Percentiles rank a stretch among this genome's conserved stretches.
These are phyloP conservation scores for Stegastes partitus DNA, from an alignment of 2,113 vertebrate genomes.

Conservation along the genomic window DNA sequence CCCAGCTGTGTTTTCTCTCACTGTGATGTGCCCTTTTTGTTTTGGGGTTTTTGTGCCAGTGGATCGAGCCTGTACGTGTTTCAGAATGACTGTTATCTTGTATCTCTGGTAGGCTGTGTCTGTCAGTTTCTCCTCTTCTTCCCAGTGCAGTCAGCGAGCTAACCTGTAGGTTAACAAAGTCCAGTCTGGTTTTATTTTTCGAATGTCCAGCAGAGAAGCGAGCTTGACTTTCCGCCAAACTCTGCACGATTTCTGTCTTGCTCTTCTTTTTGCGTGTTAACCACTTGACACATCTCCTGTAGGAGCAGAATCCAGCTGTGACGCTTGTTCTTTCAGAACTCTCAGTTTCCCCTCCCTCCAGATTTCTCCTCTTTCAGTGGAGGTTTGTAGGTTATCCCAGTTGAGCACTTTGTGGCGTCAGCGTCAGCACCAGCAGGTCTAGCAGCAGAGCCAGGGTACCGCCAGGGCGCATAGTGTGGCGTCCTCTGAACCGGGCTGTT, in stretches of 20 bases:
- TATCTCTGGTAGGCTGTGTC: background rate
- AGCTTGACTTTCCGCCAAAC: slow-evolving; percentile 43
- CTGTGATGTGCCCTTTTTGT: slow-evolving; percentile 33
- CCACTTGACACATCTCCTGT: slow-evolving; percentile 39
- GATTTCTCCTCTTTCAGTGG: slow-evolving; percentile 28
- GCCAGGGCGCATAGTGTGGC: slow-evolving; percentile 84
- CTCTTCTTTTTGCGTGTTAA: slow-evolving; percentile 28
- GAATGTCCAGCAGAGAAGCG: slow-evolving; percentile 16
- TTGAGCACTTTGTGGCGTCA: slow-evolving; percentile 83
- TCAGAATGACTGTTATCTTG: background rate
- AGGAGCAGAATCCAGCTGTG: slow-evolving; percentile 40
- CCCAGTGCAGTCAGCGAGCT: slow-evolving; percentile 1
- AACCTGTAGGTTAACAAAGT: slow-evolving; percentile 29
- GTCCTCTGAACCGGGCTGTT: slow-evolving; percentile 62
- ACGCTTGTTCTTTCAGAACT: slow-evolving; percentile 17
- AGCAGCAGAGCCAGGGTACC: slow-evolving; percentile 61
- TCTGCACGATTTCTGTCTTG: slow-evolving; percentile 20
- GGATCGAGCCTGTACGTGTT: slow-evolving; percentile 40
- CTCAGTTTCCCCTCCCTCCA: slow-evolving; percentile 18
- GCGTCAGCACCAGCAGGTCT: slow-evolving; percentile 80
- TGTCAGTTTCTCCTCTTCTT: slow-evolving; percentile 36
- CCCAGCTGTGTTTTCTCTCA: slow-evolving; percentile 52
- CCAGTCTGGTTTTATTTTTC: slow-evolving; percentile 13
- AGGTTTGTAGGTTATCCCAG: slow-evolving; percentile 80
- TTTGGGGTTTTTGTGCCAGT: slow-evolving; percentile 26